Percentiles rank a stretch among this genome's conserved stretches.
Conservation (phyloP, 2,113 vertebrate genomes). For the Emydocephalus ijimae region DNA sequence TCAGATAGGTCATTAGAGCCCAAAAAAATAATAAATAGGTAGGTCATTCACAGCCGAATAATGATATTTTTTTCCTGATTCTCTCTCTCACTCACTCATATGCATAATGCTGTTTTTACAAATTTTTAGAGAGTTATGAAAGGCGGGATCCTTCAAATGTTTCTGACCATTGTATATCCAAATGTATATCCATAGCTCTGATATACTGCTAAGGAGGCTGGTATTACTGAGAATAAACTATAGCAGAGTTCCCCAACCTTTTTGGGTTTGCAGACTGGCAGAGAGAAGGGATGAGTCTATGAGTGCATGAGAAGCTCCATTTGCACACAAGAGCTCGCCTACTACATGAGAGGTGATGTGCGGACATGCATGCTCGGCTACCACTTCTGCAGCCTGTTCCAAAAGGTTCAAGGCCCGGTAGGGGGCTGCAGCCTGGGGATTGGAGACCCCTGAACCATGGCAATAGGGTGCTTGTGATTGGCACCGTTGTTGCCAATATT, state of each 20-base stretch:
- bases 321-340: not conserved
- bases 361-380: not conserved
- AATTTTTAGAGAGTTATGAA: not conserved
- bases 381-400: not conserved
- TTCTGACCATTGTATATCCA: not conserved
- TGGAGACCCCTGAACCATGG: not conserved
- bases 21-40: not conserved
- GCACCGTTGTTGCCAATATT: not conserved
- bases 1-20: not conserved
- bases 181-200: no score
- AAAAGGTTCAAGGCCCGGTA: not conserved
- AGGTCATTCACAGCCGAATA: not conserved
- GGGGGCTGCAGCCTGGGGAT: not conserved
- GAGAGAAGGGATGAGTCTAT: not conserved
- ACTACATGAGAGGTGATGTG: not conserved
- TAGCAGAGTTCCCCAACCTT: not conserved
- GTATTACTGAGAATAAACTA: not conserved
- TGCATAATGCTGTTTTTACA: not conserved
- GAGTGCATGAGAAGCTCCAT: not conserved
- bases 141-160: not conserved
- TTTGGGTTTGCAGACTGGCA: accelerated
- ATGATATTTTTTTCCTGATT: not conserved
- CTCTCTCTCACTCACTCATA: not conserved
- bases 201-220: not conserved
- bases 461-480: not conserved